These are phyloP conservation scores for Coccyzus lansbergi DNA, from an alignment of 2,797 vertebrate genomes.

Conservation along the genomic window DNA sequence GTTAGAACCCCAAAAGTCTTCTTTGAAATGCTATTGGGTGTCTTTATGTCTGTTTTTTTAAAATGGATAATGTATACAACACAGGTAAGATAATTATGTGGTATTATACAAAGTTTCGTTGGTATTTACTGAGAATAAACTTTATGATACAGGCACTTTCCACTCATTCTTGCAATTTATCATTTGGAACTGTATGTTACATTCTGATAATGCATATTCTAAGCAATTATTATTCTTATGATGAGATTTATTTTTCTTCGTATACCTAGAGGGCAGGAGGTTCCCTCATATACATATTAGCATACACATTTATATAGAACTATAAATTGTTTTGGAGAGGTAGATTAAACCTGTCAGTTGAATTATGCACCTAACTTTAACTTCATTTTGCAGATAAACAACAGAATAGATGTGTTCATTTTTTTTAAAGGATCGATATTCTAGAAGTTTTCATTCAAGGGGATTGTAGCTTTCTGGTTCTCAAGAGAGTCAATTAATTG, in stretches of 20 bases:
- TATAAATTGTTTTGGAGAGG: neutral
- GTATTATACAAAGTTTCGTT: neutral
- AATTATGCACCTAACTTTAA: neutral
- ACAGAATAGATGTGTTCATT: neutral
- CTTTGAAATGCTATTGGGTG: rapidly evolving
- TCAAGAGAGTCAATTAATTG: neutral
- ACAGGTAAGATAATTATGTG: neutral
- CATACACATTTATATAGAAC: neutral
- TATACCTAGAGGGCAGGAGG: neutral
- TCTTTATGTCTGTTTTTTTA: neutral
- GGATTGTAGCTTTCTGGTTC: neutral
- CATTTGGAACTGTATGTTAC: neutral
- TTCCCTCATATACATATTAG: neutral
- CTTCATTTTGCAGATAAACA: neutral
- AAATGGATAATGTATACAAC: neutral
- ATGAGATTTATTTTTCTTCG: neutral
- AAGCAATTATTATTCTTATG: neutral
- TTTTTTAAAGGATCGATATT: neutral
- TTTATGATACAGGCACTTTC: neutral
- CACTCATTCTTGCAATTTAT: neutral
- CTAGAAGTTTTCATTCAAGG: neutral
- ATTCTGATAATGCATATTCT: neutral
- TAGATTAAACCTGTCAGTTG: neutral
- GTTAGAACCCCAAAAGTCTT: neutral
- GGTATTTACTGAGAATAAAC: neutral